These are phyloP conservation scores for Zele albiditarsus DNA, from an alignment of 2,888 invertebrate species.

Conservation along the genomic window DNA sequence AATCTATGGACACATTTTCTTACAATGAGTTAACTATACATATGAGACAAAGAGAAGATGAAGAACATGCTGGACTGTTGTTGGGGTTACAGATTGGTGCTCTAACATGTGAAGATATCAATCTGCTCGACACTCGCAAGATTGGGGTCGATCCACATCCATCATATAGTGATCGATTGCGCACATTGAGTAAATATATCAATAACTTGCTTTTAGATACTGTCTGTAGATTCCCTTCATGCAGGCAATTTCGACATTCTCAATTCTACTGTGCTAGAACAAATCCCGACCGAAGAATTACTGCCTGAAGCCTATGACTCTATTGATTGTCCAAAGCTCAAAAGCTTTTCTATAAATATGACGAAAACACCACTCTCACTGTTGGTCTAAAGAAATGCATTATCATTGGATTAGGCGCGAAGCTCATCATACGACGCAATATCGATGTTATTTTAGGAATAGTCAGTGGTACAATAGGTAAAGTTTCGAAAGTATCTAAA, in stretches of 20 bases:
- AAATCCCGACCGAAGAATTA: constrained; percentile 46
- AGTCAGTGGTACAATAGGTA: constrained; percentile 58
- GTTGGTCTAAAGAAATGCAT: constrained; percentile 57
- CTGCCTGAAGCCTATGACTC: constrained; percentile 48
- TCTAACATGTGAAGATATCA: constrained; percentile 10
- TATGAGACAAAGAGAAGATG: no score
- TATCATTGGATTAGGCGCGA: no score
- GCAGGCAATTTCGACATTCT: no score
- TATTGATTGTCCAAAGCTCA: constrained; percentile 44
- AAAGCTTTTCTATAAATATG: constrained; percentile 44
- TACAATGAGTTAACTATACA: no score
- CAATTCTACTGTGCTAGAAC: constrained; percentile 47
- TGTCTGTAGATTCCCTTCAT: no score
- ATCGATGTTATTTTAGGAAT: no score
- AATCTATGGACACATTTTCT: constrained; percentile 56
- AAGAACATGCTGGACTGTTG: constrained; percentile 48
- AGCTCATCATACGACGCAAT: no score
- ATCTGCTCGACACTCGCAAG: constrained; percentile 35
- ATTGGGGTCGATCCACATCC: constrained; percentile 32
- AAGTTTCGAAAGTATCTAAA: constrained; percentile 43
- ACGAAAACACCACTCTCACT: constrained; percentile 51
- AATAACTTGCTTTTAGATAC: no score
- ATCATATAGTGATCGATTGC: constrained; percentile 45
- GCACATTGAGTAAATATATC: constrained; percentile 53
- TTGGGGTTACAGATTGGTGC: constrained; percentile 38